Evolutionary conservation across 2,113 vertebrate genomes (phyloP).

Genomic region (Rhinogobius similis): DNA sequence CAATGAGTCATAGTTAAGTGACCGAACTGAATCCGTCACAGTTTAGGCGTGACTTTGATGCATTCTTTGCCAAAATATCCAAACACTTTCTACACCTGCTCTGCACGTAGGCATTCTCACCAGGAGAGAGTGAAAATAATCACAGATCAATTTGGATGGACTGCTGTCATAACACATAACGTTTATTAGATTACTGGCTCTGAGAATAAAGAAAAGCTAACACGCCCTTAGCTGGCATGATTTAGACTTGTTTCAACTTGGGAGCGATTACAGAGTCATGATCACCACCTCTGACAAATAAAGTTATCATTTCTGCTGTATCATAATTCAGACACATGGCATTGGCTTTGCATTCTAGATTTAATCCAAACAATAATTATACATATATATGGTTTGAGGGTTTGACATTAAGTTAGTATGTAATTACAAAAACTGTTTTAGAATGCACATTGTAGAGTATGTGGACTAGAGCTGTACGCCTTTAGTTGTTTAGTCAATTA

Average conservation of each 20-base stretch:
- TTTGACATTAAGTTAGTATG: not conserved
- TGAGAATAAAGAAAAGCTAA: constrained; percentile 63
- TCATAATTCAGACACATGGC: not conserved
- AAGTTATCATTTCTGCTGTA: constrained; percentile 12
- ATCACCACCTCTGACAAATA: constrained; percentile 14
- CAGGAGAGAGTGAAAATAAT: not conserved
- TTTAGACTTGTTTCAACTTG: constrained; percentile 79
- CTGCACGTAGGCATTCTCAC: not conserved
- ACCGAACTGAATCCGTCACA: constrained; percentile 7
- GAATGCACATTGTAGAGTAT: not conserved
- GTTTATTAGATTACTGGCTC: constrained; percentile 14
- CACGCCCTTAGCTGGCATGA: constrained; percentile 74
- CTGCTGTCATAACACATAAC: constrained; percentile 2
- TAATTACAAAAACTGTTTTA: not conserved
- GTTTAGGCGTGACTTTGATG: too few species aligned
- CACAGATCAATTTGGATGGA: constrained; percentile 6
- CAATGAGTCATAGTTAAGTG: not conserved
- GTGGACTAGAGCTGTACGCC: not conserved
- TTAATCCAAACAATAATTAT: constrained; percentile 3
- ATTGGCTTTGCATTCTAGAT: not conserved
- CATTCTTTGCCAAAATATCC: constrained; percentile 31
- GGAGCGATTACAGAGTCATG: constrained; percentile 29
- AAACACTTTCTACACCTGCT: constrained; percentile 19
- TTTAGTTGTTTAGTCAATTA: not conserved
- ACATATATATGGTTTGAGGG: not conserved